Evolutionary conservation across 2,113 vertebrate genomes (phyloP).

Genomic region (Oryzias melastigma): DNA sequence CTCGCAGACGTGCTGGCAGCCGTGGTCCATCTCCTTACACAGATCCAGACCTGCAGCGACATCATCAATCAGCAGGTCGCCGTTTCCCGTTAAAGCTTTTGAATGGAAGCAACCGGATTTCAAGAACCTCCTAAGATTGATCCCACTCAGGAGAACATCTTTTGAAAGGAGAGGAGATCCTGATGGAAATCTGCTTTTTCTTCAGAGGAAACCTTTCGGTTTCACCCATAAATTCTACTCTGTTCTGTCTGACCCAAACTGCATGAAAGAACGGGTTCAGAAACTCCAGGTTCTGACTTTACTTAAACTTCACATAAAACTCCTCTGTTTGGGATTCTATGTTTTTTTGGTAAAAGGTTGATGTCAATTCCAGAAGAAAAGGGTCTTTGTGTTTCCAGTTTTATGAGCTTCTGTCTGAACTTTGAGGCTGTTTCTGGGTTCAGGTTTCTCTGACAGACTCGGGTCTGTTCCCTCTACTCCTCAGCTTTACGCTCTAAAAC

Average conservation of each 20-base stretch:
- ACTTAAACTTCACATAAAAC: conserved; percentile 9
- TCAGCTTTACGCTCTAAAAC: no score
- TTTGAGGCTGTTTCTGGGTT: not conserved
- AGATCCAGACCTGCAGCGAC: conserved; percentile 78
- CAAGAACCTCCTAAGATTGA: no score
- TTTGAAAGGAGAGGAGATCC: no score
- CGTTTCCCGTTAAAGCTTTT: no score
- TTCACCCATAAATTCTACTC: not conserved
- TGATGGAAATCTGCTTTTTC: not conserved
- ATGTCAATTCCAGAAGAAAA: conserved; percentile 12
- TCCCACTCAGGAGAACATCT: no score
- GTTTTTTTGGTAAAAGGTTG: conserved; percentile 6
- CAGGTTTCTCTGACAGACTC: no score
- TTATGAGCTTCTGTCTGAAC: not conserved
- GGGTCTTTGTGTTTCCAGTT: not conserved
- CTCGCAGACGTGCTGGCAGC: conserved; percentile 91
- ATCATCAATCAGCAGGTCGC: not conserved
- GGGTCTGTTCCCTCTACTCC: no score
- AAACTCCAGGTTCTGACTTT: conserved; percentile 9
- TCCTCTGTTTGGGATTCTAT: not conserved
- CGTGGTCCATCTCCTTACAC: conserved; percentile 82
- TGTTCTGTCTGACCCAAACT: not conserved
- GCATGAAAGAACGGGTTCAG: not conserved
- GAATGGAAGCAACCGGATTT: no score
- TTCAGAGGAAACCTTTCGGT: not conserved